Evolutionary conservation across 35 echinoderm and acorn worm species (phyloP), one percentile per base, ranked within the genome.

Genomic region (Amphiura filiformis): DNA sequence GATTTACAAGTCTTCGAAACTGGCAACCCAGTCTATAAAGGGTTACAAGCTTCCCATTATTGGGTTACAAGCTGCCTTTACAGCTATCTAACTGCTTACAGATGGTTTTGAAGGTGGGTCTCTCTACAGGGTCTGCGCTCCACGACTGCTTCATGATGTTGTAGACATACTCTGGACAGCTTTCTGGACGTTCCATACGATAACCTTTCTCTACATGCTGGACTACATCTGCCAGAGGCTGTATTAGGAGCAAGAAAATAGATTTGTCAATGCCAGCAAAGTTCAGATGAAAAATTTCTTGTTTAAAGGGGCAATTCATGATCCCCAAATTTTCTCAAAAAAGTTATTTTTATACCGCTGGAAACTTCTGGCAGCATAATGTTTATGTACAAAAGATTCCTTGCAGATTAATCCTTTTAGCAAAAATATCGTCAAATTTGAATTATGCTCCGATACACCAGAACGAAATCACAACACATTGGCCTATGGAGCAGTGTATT

Each of bases 131-230:
- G 35, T 88, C 83, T 34, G 87, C 81, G 26, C 91, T 85, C 93
- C 93, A 95, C 31, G 84, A 91, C 31, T 89, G 52, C 64, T 82
- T 75, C 93, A 95, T 95, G 14, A 95, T 82, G 75, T 36, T 86
- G 82, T 95, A 91, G 39, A 95, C 82, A 22, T 61, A 65, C 41
- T 95, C 89, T 0, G 93, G 93, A 81, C 93, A 95, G 26, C 89
- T 87, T 76, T 95, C 93, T 26, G 93, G 93, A 28, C 89, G 77
- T 40, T 91, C 86, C 93, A 95, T 95, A 37, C 93, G 76, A 52
- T 95, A 95, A 35, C 93, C 93, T 31, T 91, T 95, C 52, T 91
- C 89, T 15, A 95, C 85, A 80, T 95, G 89, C 13, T 82, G 80
- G 15, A 88, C 65, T 15, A 95, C 93, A 23, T 91, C 93, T 1